phyloP scores from a whole-genome alignment of 2,113 vertebrate species.

The Brevimyrus niger region DNA sequence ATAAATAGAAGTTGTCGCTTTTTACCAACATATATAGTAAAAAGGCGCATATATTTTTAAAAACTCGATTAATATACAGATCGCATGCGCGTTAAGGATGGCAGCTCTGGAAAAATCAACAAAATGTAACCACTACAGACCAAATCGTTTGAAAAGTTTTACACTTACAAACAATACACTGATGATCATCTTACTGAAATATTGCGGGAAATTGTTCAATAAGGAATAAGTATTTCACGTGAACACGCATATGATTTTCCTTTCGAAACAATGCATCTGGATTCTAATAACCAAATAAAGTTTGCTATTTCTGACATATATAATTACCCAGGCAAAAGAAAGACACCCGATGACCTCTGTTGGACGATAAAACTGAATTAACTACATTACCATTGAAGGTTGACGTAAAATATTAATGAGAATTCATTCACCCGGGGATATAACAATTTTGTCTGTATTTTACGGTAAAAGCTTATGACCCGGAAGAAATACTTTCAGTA shows the following conservation, averaged over 20 bases:
- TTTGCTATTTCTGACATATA: not conserved
- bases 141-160: not conserved
- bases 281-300: not conserved
- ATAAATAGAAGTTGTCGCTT: conserved; percentile 28
- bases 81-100: not conserved
- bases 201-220: not conserved
- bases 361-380: not conserved
- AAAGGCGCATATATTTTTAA: conserved; percentile 15
- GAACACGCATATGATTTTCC: not conserved
- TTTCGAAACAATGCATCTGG: not conserved
- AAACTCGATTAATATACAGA: not conserved
- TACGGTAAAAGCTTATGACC: not conserved
- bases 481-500: not conserved
- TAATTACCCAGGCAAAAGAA: not conserved
- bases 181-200: not conserved
- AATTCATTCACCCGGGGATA: not conserved
- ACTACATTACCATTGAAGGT: not conserved
- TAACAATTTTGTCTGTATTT: not conserved
- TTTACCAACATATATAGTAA: conserved; percentile 29
- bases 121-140: not conserved
- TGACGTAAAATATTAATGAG: not conserved
- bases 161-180: not conserved
- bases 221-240: not conserved
- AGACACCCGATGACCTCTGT: not conserved
- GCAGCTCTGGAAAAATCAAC: not conserved